A percentile compares a stretch with the other conserved stretches of the same genome.
Evolutionary conservation across 2,113 vertebrate genomes (phyloP).

Genomic region (Chaenogobius annularis): DNA sequence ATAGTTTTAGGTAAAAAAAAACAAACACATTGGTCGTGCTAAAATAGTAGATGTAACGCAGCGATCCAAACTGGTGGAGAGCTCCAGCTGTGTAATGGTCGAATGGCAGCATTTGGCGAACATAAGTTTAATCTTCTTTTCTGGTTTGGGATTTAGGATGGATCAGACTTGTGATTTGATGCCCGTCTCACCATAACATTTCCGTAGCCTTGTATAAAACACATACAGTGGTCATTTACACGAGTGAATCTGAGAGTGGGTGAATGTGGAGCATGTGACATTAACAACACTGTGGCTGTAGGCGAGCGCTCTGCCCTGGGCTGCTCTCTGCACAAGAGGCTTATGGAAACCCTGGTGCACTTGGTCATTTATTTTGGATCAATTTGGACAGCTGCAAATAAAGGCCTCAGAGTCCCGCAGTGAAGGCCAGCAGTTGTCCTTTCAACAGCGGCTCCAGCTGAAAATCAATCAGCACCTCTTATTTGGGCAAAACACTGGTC

Average conservation of each 20-base stretch:
- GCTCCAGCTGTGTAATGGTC: slow-evolving; percentile 28
- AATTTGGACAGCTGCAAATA: slow-evolving; percentile 58
- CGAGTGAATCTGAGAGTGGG: neutral
- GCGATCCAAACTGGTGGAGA: neutral
- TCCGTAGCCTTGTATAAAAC: slow-evolving; percentile 3
- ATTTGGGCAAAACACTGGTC: slow-evolving; percentile 33
- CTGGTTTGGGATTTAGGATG: slow-evolving; percentile 61
- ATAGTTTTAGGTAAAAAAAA: neutral
- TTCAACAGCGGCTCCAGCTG: slow-evolving; percentile 23
- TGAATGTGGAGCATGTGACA: slow-evolving; percentile 8
- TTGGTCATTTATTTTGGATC: slow-evolving; percentile 61
- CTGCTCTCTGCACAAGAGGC: slow-evolving; percentile 22
- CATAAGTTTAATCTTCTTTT: slow-evolving; percentile 66
- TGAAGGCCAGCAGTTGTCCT: slow-evolving; percentile 21
- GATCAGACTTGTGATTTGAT: slow-evolving; percentile 49
- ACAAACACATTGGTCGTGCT: neutral
- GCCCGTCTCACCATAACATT: slow-evolving; percentile 24
- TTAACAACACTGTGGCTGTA: slow-evolving; percentile 7
- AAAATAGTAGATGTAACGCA: neutral
- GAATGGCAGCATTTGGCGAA: slow-evolving; percentile 43
- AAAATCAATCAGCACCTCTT: slow-evolving; percentile 33
- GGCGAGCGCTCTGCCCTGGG: slow-evolving; percentile 10
- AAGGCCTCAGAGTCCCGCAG: slow-evolving; percentile 46
- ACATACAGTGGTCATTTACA: neutral
- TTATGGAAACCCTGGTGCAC: slow-evolving; percentile 32